Base-by-base conservation (phyloP, 2,888 invertebrate genomes). In the Phaonia tiefii region DNA sequence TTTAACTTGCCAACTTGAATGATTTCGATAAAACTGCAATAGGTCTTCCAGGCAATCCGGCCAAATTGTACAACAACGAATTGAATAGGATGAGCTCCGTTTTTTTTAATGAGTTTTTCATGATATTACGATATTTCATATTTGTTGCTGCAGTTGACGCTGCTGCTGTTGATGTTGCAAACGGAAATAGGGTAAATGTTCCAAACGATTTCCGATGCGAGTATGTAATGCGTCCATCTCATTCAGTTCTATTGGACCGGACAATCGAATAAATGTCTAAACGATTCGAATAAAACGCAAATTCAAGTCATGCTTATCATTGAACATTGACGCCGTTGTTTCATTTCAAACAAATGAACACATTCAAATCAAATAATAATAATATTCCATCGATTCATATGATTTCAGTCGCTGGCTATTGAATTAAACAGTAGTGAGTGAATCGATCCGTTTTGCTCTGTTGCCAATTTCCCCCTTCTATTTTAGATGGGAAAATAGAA, bases 261-360 rank as follows among this genome's bases (percentile, higher is more conserved):
- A 0, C 54, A 49, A 20, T 70, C 54, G 72, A 56, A 65, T 44
- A 15, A 63, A 37, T 72, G 15, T 58, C 56, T n/a, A 46, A 26
- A 60, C 37, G 63, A 4, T 26, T 39, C n/a, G 42, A 42, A 11
- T 13, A 7, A 37, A 63, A 37, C 42, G 20, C 39, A 63, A 46
- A 67, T 79, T 70, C 25, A 74, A 60, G 71, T 72, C 54, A 56
- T 20, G 70, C 69, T 78, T 78, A 44, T 81, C 69, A 81, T 39
- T 81, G 78, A 78, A 78, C 81, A 78, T 81, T 81, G 81, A 81
- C 78, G n/a, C n/a, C n/a, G 78, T 81, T 81, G 72, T 81, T 78
- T 65, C 31, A 20, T 72, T n/a, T n/a, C n/a, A n/a, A n/a, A n/a
- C n/a, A n/a, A n/a, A 81, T 75, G 78, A 75, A 81, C 78, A 81